phyloP scores from a whole-genome alignment of 2,113 vertebrate genomes.

The Calypte anna region DNA sequence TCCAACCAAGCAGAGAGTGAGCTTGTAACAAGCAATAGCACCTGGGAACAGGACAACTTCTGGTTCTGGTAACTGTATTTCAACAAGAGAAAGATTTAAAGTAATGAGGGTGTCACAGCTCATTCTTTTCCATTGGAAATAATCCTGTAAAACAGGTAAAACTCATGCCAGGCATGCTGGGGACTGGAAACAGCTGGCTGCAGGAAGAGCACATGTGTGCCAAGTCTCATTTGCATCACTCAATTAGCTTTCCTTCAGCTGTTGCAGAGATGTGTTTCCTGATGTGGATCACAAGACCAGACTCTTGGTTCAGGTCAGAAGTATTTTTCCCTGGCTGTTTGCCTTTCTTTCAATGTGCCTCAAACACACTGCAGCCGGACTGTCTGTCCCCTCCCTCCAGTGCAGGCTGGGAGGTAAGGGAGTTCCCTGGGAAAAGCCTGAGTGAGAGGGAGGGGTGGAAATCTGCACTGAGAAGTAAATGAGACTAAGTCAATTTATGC shows the following conservation, averaged over 20 bases:
- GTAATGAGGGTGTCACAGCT: not conserved
- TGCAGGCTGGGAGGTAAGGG: not conserved
- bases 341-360: not conserved
- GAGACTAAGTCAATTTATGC: not conserved
- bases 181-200: constrained; percentile 46
- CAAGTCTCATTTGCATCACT: constrained; percentile 55
- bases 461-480: not conserved
- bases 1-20: not conserved
- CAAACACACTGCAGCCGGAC: not conserved
- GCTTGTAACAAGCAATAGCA: not conserved
- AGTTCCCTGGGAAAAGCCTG: not conserved
- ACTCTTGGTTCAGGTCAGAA: not conserved
- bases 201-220: not conserved
- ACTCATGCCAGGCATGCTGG: not conserved
- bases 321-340: not conserved
- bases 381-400: not conserved
- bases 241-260: constrained; percentile 1
- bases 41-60: not conserved
- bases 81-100: not conserved
- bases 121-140: not conserved
- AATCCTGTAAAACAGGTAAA: constrained; percentile 4
- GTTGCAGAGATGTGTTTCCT: not conserved
- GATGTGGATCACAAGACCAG: not conserved
- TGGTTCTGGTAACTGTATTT: not conserved
- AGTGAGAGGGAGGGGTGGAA: not conserved